A percentile compares a stretch with the other conserved stretches of the same genome.
Conservation (phyloP, 1,140 invertebrate species). For the Heliconius hermathena region DNA sequence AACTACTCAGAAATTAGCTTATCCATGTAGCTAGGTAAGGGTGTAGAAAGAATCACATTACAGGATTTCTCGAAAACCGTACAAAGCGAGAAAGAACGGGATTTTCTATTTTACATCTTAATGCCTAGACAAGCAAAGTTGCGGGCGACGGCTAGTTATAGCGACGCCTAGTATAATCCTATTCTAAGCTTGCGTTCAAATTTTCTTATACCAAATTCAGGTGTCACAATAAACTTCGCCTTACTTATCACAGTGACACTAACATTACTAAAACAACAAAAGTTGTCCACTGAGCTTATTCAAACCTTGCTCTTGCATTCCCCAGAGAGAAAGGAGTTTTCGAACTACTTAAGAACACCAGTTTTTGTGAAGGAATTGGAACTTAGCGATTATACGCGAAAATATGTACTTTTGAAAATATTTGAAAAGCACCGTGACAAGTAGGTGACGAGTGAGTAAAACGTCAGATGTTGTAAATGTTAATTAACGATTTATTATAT, state of each 20-base stretch:
- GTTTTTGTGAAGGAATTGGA: constrained; percentile 24
- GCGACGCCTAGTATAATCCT: too few relatives aligned
- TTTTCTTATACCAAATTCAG: neutral
- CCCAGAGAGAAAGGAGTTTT: constrained; percentile 10
- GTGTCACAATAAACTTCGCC: neutral
- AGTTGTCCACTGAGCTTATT: constrained; percentile 32
- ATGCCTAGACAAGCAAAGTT: too few relatives aligned
- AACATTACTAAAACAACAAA: constrained; percentile 37
- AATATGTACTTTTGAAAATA: neutral
- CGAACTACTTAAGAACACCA: constrained; percentile 26
- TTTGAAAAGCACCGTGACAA: neutral
- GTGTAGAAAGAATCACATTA: too few relatives aligned
- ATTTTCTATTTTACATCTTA: too few relatives aligned
- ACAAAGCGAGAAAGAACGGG: too few relatives aligned
- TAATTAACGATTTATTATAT: neutral
- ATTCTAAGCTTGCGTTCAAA: neutral
- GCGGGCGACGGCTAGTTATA: too few relatives aligned
- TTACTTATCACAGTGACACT: constrained; percentile 31
- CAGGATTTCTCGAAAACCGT: too few relatives aligned
- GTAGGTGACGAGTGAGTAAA: neutral
- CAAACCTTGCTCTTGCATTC: constrained; percentile 16
- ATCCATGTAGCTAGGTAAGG: too few relatives aligned
- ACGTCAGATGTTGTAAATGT: too few relatives aligned
- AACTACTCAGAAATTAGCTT: too few relatives aligned
- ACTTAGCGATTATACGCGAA: neutral